Percentiles rank a stretch among this genome's conserved stretches.
Conservation (phyloP, 2,888 invertebrate genomes). For the Pristionchus mayeri region DNA sequence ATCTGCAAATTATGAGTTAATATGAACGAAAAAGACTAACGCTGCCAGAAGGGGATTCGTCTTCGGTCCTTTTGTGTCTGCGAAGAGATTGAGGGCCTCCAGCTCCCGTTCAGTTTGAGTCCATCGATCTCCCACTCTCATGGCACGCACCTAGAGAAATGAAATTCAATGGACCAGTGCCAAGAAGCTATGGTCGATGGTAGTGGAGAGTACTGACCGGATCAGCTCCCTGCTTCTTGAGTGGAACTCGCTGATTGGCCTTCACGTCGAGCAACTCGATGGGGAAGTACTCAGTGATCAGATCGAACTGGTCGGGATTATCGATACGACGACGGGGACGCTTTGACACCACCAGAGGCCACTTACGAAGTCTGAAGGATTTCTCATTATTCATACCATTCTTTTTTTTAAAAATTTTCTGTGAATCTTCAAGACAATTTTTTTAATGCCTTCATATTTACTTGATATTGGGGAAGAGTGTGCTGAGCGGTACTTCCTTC, state of each 20-base stretch:
- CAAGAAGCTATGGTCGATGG: background rate
- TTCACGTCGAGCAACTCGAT: slow-evolving; percentile 9
- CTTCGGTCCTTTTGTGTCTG: background rate
- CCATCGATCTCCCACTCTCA: background rate
- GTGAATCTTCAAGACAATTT: too few relatives aligned
- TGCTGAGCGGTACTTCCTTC: background rate
- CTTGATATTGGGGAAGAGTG: background rate
- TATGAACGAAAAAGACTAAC: too few relatives aligned
- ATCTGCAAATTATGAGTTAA: too few relatives aligned
- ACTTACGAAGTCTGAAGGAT: background rate
- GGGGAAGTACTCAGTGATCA: background rate
- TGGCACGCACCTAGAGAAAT: background rate
- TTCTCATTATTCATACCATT: background rate
- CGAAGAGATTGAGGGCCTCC: slow-evolving; percentile 23
- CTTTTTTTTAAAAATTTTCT: background rate
- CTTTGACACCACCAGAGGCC: background rate
- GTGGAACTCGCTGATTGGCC: background rate
- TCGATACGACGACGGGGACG: background rate
- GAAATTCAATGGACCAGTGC: background rate
- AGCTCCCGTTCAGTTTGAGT: background rate
- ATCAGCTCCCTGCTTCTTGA: slow-evolving; percentile 23
- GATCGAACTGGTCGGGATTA: background rate
- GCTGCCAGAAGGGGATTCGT: background rate
- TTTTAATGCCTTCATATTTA: background rate
- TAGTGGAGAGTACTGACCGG: background rate